Evolutionary conservation across 2,113 vertebrate species (phyloP), one percentile per base, ranked within the genome.

Genomic region (Mormoops blainvillei): DNA sequence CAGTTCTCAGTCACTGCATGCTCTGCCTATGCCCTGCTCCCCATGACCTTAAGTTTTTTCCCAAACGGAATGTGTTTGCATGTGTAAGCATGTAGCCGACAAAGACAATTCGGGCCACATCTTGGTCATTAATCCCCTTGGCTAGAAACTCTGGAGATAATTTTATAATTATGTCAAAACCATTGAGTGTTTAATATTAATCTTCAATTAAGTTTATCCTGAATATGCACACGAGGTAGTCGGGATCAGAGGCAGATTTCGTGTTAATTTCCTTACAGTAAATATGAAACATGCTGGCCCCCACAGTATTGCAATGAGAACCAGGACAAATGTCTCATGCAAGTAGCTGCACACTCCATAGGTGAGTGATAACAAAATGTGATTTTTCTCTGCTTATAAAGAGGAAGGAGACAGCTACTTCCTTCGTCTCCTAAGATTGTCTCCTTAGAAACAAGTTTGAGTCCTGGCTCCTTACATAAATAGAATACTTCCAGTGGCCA

Each of bases 131-230:
- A 67, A 18, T 58, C 5, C 38, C 20, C 28, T 86, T 83, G 36
- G 50, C 61, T 83, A 71, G 31, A 90, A 87, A 87, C 61, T 83
- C 76, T 78, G 16, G 15, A 86, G 24, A 43, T 83, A 38, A 63
- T 76, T 87, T 90, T 90, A 81, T n/a, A 96, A 95, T 70, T 74
- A 81, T 5, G 7, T 54, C 82, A 94, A 95, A 65, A 78, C 10
- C 38, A 76, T 10, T 70, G 73, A 28, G 5, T 41, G 90, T 94
- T 71, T 65, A 38, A 58, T 43, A 54, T 84, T 78, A 67, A 54
- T 65, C 16, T 68, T 82, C 28, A 87, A 87, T 52, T 80, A 83
- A n/a, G 82, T 58, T 87, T 56, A 77, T 78, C 33, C n/a, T 77
- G 31, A 77, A 43, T 41, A 50, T 65, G 26, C 20, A 73, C 13